Conservation (phyloP, 2,797 vertebrate genomes). For the Yasuhikotakia modesta region DNA sequence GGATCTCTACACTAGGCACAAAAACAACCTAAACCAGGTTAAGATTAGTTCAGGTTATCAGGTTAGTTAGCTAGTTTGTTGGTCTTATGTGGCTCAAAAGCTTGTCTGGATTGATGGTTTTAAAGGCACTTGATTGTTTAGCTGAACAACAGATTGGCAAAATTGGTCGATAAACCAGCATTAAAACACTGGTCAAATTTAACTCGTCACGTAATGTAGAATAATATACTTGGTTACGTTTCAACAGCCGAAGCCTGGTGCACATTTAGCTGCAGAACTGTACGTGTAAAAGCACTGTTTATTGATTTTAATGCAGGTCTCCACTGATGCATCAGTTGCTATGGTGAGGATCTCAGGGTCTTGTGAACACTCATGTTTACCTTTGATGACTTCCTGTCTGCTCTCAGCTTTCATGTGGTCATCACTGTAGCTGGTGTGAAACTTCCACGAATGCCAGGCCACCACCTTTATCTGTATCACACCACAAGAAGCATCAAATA, state of each 20-base stretch:
- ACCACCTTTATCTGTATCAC: neutral
- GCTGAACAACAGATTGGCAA: neutral
- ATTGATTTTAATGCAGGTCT: slow-evolving; percentile 53
- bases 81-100: neutral
- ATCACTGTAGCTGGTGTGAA: slow-evolving; percentile 2
- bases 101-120: neutral
- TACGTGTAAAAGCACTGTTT: neutral
- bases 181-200: no score
- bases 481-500: neutral
- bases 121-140: neutral
- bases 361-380: slow-evolving; percentile 37
- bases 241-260: no score
- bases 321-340: slow-evolving; percentile 44
- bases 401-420: neutral
- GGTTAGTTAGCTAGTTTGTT: no score
- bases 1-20: neutral
- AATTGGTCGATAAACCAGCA: no score
- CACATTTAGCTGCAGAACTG: no score
- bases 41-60: no score
- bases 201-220: no score
- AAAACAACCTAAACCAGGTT: neutral
- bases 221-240: no score
- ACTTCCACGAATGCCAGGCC: neutral
- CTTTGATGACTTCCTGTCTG: slow-evolving; percentile 40
- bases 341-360: slow-evolving; percentile 41